Evolutionary conservation across 2,113 vertebrate genomes (phyloP), one percentile per base, ranked within the genome.

Genomic region (Cricetomys ansorgei): DNA sequence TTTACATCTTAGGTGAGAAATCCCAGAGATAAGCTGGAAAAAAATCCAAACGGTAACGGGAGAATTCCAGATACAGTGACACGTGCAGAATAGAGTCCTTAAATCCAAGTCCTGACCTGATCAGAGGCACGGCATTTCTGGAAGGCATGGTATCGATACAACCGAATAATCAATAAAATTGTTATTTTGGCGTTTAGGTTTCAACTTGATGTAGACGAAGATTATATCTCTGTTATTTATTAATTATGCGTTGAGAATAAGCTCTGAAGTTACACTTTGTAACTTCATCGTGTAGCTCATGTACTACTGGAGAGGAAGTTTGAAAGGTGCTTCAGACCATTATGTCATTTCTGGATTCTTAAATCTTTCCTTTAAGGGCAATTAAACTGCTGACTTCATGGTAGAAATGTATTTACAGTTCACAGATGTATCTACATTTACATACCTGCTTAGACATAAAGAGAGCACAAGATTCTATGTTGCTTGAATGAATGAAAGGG

Each of bases 241-340:
- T 29, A 50, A 50, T 88, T 53, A 2, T 29, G 15, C 37, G 25
- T 94, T 53, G 40, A 53, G 10, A 67, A 62, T 83, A 62, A 87
- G 15, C 15, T 72, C 53, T 15, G 45, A 48, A 40, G 29, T 29
- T 75, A 23, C 0, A 21, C 23, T 70, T 16, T 45, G 17, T 48
- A n/a, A n/a, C n/a, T n/a, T 4, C 19, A 23, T 19, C 5, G 0
- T 0, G 0, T 9, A 31, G 17, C 31, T 72, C 55, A n/a, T 37
- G 79, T 15, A 73, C 7, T 16, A 43, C 15, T 23, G 37, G 27
- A 7, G 83, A 87, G 62, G 3, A 50, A 21, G 19, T 10, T 37
- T 65, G 43, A 34, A 48, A 91, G 43, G 1, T 67, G 43, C 19
- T 83, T 81, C 37, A 48, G 69, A 69, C 34, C 45, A 50, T 23